Percentiles rank a stretch among this genome's conserved stretches.
These are phyloP conservation scores for Yponomeuta cagnagella DNA, from an alignment of 2,888 invertebrate genomes.

Conservation along the genomic window DNA sequence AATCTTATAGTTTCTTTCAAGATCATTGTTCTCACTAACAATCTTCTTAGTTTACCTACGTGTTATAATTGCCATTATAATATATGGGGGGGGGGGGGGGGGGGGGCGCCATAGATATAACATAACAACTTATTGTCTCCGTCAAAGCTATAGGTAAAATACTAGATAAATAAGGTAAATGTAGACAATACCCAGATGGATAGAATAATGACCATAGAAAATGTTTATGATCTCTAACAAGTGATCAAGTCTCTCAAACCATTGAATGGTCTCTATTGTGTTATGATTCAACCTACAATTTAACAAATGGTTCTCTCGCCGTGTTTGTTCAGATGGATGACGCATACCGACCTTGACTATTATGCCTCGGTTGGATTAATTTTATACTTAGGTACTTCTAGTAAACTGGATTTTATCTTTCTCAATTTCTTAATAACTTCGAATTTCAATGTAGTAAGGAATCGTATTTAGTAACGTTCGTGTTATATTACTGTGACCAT, in stretches of 20 bases:
- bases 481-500: too few species aligned
- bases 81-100: too few species aligned
- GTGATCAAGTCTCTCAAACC: neutral
- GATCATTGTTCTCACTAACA: too few species aligned
- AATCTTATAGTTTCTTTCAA: too few species aligned
- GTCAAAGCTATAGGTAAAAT: neutral
- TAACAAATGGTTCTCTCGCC: neutral
- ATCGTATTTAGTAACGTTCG: too few species aligned
- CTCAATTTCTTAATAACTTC: neutral
- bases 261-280: neutral
- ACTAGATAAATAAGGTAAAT: neutral
- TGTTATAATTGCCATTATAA: too few species aligned
- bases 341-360: conserved; percentile 3
- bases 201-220: neutral
- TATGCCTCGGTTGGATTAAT: neutral
- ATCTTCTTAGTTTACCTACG: too few species aligned
- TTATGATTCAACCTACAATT: neutral
- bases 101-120: too few species aligned
- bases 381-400: neutral
- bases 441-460: too few species aligned
- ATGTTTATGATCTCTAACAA: neutral
- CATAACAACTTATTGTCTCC: neutral
- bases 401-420: neutral
- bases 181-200: neutral
- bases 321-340: neutral